A percentile compares a stretch with the other conserved stretches of the same genome.
Conservation (phyloP, 2,797 vertebrate species). For the Hapalemur alaotrensis region DNA sequence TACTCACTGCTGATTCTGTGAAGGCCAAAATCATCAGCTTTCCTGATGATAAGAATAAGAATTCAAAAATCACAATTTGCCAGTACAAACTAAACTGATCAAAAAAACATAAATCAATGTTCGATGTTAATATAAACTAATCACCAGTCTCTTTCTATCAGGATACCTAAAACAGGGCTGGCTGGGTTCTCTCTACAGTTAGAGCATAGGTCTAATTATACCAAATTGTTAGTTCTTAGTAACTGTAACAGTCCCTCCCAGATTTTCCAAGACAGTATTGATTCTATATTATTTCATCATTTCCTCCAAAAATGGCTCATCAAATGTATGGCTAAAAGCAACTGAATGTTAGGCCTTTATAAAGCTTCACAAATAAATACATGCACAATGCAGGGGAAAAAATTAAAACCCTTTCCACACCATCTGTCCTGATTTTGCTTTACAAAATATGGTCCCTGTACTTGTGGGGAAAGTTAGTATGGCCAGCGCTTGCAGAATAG, state of each 20-base stretch:
- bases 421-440: constrained; percentile 26
- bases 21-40: constrained; percentile 35
- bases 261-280: constrained; percentile 19
- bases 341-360: not conserved
- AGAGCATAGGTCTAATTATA: not conserved
- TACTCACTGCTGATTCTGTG: not conserved
- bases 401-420: not conserved
- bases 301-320: constrained; percentile 23
- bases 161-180: not conserved
- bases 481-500: not conserved
- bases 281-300: constrained; percentile 7
- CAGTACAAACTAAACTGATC: not conserved
- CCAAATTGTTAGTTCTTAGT: not conserved
- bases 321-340: constrained; percentile 28
- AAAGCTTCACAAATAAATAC: constrained; percentile 51
- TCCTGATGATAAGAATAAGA: not conserved
- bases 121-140: not conserved
- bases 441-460: not conserved
- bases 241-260: not conserved
- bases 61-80: constrained; percentile 32
- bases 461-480: not conserved
- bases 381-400: not conserved
- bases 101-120: not conserved
- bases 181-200: not conserved
- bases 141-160: not conserved